A percentile compares a stretch with the other conserved stretches of the same genome.
These are phyloP conservation scores for Drosophila insularis DNA, from an alignment of 1,140 invertebrate species.

Conservation along the genomic window DNA sequence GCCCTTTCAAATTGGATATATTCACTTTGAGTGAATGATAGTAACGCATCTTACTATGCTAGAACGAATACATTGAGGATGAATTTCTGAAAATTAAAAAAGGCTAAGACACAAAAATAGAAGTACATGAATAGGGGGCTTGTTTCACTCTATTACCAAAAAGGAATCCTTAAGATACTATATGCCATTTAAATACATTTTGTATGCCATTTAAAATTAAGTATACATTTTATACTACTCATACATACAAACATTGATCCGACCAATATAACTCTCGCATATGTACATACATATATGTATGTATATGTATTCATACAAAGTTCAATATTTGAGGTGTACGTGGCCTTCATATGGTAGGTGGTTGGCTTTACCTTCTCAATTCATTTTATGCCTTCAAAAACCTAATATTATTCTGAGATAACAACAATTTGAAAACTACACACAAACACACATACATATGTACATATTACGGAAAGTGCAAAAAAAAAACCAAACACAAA, in stretches of 20 bases:
- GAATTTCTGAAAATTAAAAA: too few relatives aligned
- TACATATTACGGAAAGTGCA: neutral
- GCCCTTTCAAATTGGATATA: too few relatives aligned
- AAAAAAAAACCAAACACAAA: constrained; percentile 2
- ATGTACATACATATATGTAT: too few relatives aligned
- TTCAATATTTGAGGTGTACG: constrained; percentile 16
- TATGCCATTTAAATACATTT: neutral
- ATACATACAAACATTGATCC: neutral
- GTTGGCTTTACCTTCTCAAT: neutral
- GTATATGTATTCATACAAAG: constrained; percentile 8
- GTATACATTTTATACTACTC: neutral
- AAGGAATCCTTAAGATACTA: neutral
- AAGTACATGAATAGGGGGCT: neutral
- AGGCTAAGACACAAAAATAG: too few relatives aligned
- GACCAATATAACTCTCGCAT: neutral
- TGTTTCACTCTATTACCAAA: neutral
- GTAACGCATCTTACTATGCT: too few relatives aligned
- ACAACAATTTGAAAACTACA: neutral
- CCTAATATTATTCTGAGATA: constrained; percentile 7
- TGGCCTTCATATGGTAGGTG: constrained; percentile 8
- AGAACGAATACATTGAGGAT: too few relatives aligned
- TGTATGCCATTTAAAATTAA: neutral
- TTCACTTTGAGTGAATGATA: too few relatives aligned
- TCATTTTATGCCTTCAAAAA: constrained; percentile 9
- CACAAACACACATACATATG: neutral